Evolutionary conservation across 92 coral and sea anemone species (phyloP), one percentile per base, ranked within the genome.

Genomic region (Actinostola sp.): DNA sequence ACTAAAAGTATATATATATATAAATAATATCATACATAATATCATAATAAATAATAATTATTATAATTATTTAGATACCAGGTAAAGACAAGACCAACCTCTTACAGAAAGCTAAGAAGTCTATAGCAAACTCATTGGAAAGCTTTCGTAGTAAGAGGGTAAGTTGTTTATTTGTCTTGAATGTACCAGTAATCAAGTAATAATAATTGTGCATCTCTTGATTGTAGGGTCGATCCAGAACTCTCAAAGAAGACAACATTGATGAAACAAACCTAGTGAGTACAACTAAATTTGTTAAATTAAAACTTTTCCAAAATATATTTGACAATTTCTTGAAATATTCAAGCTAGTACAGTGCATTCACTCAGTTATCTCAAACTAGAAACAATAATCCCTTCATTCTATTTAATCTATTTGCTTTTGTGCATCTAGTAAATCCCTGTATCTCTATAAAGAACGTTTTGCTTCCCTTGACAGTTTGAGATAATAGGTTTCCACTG

Each of bases 101-200:
- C 38, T 76, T 90, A 11, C 97, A 90, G 76, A 90, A 90, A 65
- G 97, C 97, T 33, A 90, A 80, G 56, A 82, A 87, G 48, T 87
- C 97, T 17, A 72, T 90, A 28, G 80, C 92, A 5, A 73, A 66
- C 54, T 90, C 96, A 41, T 65, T 90, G 59, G 96, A 76, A 63
- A 86, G 68, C 55, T 86, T 90, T 83, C 71, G 87, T 24, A 79
- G 66, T 66, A 90, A 90, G 55, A 69, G 96, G 83, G 96, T 90
- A 44, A 59, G 86, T 42, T 41, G 13, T 19, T 2, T 28, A 1
- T 45, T 6, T 43, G 44, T 21, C 36, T 44, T 45, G 6, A 8
- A 54, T 46, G 8, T 34, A 17, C 34, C 9, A 8, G 20, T 67
- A 9, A 14, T 16, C 46, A 30, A 23, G 31, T 26, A 11, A 19